Base-by-base conservation (phyloP, 2,888 invertebrate species). In the Drosophila emarginata region DNA sequence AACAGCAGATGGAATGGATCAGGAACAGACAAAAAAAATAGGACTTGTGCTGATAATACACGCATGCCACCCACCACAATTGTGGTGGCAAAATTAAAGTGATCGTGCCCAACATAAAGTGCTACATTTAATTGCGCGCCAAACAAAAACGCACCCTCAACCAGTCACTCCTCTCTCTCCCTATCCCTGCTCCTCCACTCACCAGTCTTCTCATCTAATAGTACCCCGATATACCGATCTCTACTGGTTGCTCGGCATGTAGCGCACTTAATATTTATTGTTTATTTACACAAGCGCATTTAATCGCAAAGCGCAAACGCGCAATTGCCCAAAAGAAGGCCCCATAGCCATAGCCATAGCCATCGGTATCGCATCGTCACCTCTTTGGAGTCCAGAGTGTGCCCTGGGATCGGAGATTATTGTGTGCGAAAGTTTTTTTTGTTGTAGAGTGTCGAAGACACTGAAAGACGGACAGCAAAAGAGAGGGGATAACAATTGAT, bases 291-390 rank as follows among this genome's bases (percentile, higher is more conserved):
- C 75, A 79, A 88, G 84, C 88, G 85, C 73, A 80, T 78, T 45
- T 83, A 84, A 87, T 80, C 87, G 85, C 81, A 70, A 85, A 81
- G 80, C 75, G 82, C 87, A 87, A 84, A 87, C 80, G 82, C 87
- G 78, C 85, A 87, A 81, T 85, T 79, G 70, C 52, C 81, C 70
- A 73, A 70, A 65, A 45, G 45, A 59, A 63, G 58, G 61, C 63
- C 77, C 67, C 54, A 23, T 11, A 9, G 32, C 32, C 32, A 32
- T 32, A 32, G 50, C 50, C 50, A 54, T 28, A 64, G 60, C 61
- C 78, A 64, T 15, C 14, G 18, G 26, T 51, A 21, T 64, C 40
- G 65, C 78, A 64, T 15, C 14, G 18, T 40, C 53, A 21, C 65
- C 40, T 12, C 37, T 12, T 37, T 12, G 18, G 23, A 9, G 51